Evolutionary conservation across 2,113 vertebrate species (phyloP), one percentile per base, ranked within the genome.

Genomic region (Hyperoodon ampullatus): DNA sequence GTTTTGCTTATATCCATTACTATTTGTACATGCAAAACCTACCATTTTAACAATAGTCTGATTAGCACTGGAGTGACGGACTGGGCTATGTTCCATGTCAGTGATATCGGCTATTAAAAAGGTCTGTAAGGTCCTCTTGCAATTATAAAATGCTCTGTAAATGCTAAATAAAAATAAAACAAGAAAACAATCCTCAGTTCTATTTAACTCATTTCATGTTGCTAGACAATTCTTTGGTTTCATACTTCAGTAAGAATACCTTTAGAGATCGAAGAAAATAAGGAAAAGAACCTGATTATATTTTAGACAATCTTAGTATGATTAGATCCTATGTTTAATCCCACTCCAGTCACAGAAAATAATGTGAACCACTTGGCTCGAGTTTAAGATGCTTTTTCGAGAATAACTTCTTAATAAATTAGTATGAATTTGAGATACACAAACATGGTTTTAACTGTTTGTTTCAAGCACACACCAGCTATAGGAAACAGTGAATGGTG

Each of bases 71-170:
- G 61, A 88, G 26, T 83, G 33, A 94, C 65, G 68, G 55, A 86
- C 28, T 78, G 18, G 58, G 21, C 44, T 94, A 8, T 77, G 44
- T 93, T 95, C 77, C 33, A 80, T 12, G 12, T 77, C 77, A 97
- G 35, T 88, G 47, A 80, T n/a, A 95, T 39, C 19, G 44, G 35
- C 65, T 95, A 87, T 77, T 55, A 94, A 83, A 97, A 93, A 78
- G 30, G 71, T 92, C 12, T 77, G 6, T 53, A 44, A 93, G 83
- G 77, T 81, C 94, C 33, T 93, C 78, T 39, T 91, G 77, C 30
- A 93, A 82, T 95, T 88, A 94, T n/a, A 85, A 96, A 94, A 97
- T 94, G 60, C 58, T 72, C 90, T 53, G 5, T 85, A 82, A 92
- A 82, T 60, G 60, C 50, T 74, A 44, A 63, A 61, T 88, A 84